phyloP scores from a whole-genome alignment of 2,797 vertebrate species.

The Poecile montanus region DNA sequence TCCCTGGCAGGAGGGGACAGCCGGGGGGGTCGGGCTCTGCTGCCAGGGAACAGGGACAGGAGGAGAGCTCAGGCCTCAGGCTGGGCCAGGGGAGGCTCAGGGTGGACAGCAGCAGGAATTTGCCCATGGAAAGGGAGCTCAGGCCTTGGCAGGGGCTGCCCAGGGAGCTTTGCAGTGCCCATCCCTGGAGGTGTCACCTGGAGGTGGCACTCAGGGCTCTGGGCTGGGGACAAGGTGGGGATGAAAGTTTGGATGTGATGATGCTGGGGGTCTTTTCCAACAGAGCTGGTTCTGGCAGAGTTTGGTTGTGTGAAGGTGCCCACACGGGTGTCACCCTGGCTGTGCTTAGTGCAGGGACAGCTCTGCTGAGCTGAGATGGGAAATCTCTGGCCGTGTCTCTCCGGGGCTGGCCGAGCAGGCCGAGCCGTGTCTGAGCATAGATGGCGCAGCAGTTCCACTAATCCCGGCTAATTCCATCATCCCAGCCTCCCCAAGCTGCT shows the following conservation, averaged over 20 bases:
- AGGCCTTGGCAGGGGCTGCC: neutral
- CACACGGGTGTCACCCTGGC: rapidly evolving
- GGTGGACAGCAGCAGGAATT: neutral
- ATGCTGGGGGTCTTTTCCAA: neutral
- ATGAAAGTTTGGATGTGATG: rapidly evolving
- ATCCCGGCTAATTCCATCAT: neutral
- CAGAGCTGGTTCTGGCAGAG: rapidly evolving
- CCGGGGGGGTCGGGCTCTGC: neutral
- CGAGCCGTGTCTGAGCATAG: neutral
- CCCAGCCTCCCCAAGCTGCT: neutral
- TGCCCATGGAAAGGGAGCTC: rapidly evolving
- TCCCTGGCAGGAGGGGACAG: neutral
- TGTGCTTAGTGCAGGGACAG: neutral
- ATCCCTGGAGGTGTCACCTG: neutral
- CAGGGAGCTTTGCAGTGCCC: neutral
- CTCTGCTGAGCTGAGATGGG: neutral
- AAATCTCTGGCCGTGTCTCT: rapidly evolving
- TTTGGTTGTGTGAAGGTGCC: too few relatives aligned
- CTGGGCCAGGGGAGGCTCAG: neutral
- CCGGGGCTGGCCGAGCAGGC: neutral
- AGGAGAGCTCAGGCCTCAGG: neutral
- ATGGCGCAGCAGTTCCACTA: slow-evolving; percentile 9
- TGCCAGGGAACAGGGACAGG: neutral
- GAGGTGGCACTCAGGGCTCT: neutral
- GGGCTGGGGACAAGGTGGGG: neutral